Evolutionary conservation across 2,888 invertebrate species (phyloP).

Genomic region (Koerneria pararmatus): DNA sequence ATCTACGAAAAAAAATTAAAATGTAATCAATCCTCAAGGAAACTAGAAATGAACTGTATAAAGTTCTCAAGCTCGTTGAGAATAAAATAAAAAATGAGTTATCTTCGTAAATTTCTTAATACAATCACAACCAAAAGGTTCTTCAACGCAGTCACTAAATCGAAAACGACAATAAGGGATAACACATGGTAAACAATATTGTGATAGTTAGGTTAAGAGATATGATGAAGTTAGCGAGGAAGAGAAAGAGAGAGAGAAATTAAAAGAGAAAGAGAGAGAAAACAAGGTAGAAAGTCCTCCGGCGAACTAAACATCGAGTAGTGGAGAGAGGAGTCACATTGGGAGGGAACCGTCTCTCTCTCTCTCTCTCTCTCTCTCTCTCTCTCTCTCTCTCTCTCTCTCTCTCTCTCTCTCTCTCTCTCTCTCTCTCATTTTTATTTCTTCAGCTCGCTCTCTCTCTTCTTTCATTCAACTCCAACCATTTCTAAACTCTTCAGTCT

Average conservation of each 20-base stretch:
- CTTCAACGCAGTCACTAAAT: background rate
- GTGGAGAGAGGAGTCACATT: background rate
- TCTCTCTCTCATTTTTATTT: background rate
- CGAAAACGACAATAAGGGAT: background rate
- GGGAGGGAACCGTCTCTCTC: constrained; percentile 9
- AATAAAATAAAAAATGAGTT: no score
- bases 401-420: background rate
- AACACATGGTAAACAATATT: background rate
- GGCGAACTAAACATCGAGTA: background rate
- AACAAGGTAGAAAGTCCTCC: background rate
- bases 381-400: constrained; percentile 1
- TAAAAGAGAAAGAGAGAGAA: background rate
- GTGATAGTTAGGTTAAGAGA: background rate
- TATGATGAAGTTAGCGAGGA: no score
- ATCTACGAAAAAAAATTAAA: no score
- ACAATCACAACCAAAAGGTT: no score
- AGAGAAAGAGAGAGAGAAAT: background rate
- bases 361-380: constrained; percentile 7
- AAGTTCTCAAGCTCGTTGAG: no score
- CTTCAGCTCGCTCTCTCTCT: background rate
- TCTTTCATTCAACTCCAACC: background rate
- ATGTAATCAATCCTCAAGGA: no score
- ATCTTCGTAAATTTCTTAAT: no score
- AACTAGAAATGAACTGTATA: no score
- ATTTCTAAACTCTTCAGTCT: constrained; percentile 6